Base-by-base conservation (phyloP, 2,888 invertebrate species). In the Xestia rhomboidea region DNA sequence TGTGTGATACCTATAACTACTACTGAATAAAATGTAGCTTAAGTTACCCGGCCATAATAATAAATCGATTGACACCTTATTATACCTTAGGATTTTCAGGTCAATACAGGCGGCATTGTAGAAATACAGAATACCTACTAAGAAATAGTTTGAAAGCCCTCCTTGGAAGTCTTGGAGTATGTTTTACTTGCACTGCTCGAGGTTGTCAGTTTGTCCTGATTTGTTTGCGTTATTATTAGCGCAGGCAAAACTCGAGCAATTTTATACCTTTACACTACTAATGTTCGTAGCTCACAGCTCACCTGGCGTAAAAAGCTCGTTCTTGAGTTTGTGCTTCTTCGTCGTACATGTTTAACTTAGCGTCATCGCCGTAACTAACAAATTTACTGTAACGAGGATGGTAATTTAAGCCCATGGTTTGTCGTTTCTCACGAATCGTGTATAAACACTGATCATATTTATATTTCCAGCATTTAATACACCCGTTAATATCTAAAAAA, bases 381-480 rank as follows among this genome's bases (percentile, higher is more conserved):
- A 96, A 96, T 89, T 96, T 96, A 68, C 92, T 97, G 79, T 97
- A 94, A 21, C 96, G 95, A 41, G 97, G 97, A 90, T 98, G 97
- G 89, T 97, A 98, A 66, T 96, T 96, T 68, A 98, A 89, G 10
- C 98, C 97, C 77, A 97, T 95, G 0, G 97, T 97, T 93, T 98
- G 97, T 46, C 98, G 94, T 82, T 97, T 97, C 90, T 98, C 98
- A 82, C 97, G 95, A 87, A 98, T 97, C 1, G 97, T 97, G 84
- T 97, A 97, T 57, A 98, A 89, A 89, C 98, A 98, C 87, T 97
- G 97, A 46, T 97, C 96, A 85, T 97, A 97, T 89, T 97, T 97
- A 90, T 97, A 97, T 92, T 97, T 97, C 98, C 98, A 98, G 88
- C 97, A 97, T 93, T 98, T 98, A 13, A 98, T 97, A 88, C 96